These are phyloP conservation scores for Rhineura floridana DNA, from an alignment of 2,113 vertebrate genomes.

Conservation along the genomic window DNA sequence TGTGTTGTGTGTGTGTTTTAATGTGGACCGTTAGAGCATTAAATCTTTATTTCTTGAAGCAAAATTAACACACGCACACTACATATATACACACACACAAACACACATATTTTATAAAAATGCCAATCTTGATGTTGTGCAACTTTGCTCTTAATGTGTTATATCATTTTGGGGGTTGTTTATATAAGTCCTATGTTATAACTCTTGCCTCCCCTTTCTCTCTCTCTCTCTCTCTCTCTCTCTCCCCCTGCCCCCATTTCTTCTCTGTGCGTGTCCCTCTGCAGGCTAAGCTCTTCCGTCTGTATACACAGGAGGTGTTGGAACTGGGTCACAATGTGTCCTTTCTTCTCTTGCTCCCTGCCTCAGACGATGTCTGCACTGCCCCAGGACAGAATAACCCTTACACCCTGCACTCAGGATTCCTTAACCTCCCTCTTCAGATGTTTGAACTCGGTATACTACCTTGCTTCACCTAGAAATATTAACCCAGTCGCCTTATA, in stretches of 20 bases:
- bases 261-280: conserved; percentile 82
- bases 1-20: conserved; percentile 67
- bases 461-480: conserved; percentile 86
- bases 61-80: conserved; percentile 72
- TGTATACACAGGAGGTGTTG: conserved; percentile 98
- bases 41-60: conserved; percentile 85
- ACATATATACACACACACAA: conserved; percentile 60
- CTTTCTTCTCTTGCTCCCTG: conserved; percentile 97
- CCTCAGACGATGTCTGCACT: conserved; percentile 95
- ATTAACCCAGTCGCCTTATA: conserved; percentile 87
- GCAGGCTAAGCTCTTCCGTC: conserved; percentile 94
- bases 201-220: conserved; percentile 64
- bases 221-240: conserved; percentile 10
- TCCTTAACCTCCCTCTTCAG: conserved; percentile 98
- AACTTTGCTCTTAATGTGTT: conserved; percentile 83
- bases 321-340: conserved; percentile 96
- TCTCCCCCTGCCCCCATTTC: conserved; percentile 66
- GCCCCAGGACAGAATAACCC: conserved; percentile 98
- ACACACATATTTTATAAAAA: conserved; percentile 78
- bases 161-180: conserved; percentile 80
- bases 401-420: conserved; percentile 92
- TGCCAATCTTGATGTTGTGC: conserved; percentile 80
- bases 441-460: conserved; percentile 97
- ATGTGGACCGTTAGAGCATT: conserved; percentile 80
- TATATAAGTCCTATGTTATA: conserved; percentile 82